Conservation (phyloP, 1,140 invertebrate species). For the Galendromus occidentalis region DNA sequence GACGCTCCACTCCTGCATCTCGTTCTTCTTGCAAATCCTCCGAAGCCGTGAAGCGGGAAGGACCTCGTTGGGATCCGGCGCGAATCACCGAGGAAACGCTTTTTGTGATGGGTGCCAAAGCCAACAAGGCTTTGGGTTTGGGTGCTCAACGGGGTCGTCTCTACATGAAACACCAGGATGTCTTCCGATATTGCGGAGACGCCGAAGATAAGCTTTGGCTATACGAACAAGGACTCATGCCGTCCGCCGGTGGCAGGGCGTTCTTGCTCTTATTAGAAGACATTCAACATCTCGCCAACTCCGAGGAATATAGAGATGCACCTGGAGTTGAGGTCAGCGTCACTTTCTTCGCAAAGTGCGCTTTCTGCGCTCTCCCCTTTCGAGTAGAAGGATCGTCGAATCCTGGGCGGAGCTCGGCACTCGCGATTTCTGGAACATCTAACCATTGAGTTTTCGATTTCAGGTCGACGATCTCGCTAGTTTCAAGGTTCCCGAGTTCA, state of each 20-base stretch:
- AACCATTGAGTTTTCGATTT: neutral
- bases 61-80: constrained; percentile 49
- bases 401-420: no score
- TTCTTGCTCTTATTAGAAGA: constrained; percentile 60
- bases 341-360: no score
- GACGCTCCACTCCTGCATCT: constrained; percentile 25
- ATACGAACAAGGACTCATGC: constrained; percentile 47
- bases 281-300: constrained; percentile 46
- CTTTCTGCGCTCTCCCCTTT: no score
- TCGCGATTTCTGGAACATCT: no score
- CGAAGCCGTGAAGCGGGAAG: constrained; percentile 30
- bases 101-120: constrained; percentile 52
- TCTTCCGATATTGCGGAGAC: constrained; percentile 53
- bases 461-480: neutral
- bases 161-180: constrained; percentile 52
- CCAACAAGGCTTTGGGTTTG: constrained; percentile 47
- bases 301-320: constrained; percentile 47
- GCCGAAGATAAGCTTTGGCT: constrained; percentile 63
- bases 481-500: constrained; percentile 5
- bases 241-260: constrained; percentile 51
- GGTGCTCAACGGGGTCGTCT: constrained; percentile 48
- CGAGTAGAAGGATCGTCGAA: no score
- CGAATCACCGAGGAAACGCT: constrained; percentile 43
- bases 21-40: constrained; percentile 21
- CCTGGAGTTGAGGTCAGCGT: constrained; percentile 33